These are phyloP conservation scores for Apodemus sylvaticus DNA, from an alignment of 2,113 vertebrate species.

Conservation along the genomic window DNA sequence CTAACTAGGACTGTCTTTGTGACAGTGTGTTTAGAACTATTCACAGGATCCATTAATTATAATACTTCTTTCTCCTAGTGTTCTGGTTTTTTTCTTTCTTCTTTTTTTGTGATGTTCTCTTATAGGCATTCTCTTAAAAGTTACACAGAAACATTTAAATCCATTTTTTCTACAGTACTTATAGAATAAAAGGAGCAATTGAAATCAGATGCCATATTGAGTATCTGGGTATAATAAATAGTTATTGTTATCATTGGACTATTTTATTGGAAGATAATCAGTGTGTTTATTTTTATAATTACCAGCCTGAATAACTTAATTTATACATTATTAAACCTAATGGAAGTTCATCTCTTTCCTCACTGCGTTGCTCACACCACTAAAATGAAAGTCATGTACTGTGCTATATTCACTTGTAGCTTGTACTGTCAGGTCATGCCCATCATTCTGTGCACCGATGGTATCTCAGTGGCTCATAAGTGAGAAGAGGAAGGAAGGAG, in stretches of 20 bases:
- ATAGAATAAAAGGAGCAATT: not conserved
- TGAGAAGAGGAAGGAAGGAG: fast-evolving
- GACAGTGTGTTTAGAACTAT: not conserved
- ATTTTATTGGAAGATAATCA: not conserved
- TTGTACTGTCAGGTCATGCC: not conserved
- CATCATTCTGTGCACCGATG: not conserved
- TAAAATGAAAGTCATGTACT: not conserved
- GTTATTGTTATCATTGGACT: not conserved
- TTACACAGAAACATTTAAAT: not conserved
- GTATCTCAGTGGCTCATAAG: not conserved
- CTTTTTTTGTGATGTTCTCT: not conserved
- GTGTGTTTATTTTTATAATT: not conserved
- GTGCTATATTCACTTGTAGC: not conserved
- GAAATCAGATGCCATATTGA: not conserved
- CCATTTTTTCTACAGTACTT: not conserved
- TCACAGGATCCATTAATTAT: too few relatives aligned
- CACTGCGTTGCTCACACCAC: not conserved
- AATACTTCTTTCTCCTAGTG: not conserved
- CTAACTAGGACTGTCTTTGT: not conserved
- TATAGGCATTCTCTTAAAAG: not conserved
- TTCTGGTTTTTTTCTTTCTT: not conserved
- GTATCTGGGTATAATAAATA: not conserved
- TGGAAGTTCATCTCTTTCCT: not conserved
- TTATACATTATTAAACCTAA: not conserved
- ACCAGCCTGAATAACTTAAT: not conserved